phyloP scores from a whole-genome alignment of 2,113 vertebrate genomes.

The Erythrocebus patas region DNA sequence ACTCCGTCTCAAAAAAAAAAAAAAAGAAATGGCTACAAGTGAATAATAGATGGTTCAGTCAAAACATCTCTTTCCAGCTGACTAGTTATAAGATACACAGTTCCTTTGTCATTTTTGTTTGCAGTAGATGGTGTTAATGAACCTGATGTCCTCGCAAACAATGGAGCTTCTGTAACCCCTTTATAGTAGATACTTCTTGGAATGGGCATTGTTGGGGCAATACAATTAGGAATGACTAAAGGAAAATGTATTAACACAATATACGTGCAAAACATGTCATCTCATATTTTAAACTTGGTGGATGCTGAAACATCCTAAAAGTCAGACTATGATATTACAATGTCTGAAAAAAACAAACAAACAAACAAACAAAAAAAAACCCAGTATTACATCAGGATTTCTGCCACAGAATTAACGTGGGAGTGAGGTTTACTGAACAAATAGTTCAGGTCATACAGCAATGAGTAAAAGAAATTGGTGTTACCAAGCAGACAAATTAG shows the following conservation, averaged over 20 bases:
- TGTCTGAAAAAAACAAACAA: conserved; percentile 80
- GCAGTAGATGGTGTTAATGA: conserved; percentile 91
- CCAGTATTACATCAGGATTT: conserved; percentile 89
- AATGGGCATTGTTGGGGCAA: conserved; percentile 88
- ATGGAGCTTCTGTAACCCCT: conserved; percentile 90
- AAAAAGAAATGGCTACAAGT: conserved; percentile 30
- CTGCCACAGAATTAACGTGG: conserved; percentile 88
- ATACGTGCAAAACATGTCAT: conserved; percentile 84
- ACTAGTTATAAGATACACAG: background rate
- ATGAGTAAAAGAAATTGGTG: conserved; percentile 81
- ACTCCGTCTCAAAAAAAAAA: no score
- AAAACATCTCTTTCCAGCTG: background rate
- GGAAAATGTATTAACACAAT: conserved; percentile 88
- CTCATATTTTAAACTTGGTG: conserved; percentile 86
- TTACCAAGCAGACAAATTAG: conserved; percentile 83
- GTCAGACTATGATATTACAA: conserved; percentile 91
- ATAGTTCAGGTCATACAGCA: conserved; percentile 88
- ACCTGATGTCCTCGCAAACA: conserved; percentile 91
- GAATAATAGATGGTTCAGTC: background rate
- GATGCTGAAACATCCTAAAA: conserved; percentile 84
- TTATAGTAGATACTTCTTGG: conserved; percentile 92
- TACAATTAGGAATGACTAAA: conserved; percentile 87
- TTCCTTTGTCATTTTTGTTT: conserved; percentile 68
- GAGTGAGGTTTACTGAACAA: conserved; percentile 87
- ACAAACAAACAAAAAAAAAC: conserved; percentile 16